Evolutionary conservation across 2,113 vertebrate genomes (phyloP), one percentile per base, ranked within the genome.

Genomic region (Leptobrachium leishanense): DNA sequence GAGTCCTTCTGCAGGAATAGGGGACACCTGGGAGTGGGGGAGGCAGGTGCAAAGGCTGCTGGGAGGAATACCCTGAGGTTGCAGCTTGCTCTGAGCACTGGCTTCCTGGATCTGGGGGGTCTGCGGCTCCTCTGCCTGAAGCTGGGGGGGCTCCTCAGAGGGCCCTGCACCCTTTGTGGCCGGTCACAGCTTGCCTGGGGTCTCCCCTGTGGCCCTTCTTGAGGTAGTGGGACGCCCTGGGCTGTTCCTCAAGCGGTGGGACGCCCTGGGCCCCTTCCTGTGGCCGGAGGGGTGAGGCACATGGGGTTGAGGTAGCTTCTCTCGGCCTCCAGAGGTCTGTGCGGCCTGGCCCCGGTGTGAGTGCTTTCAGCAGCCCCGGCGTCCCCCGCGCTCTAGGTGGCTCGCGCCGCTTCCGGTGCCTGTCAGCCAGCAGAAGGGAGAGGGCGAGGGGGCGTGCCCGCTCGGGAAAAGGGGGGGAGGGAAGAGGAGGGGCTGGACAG

Each of bases 331-430:
- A 40, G 20, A 4, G 46, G 46, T 50, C 46, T 50, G 46, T 50
- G 46, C 46, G 4, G 46, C 4, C 4, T 8, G 46, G 13, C 10
- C 55, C 55, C 55, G 55, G 1, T 12, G 6, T 59, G 8, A 10
- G 10, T 62, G 41, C 50, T 57, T 59, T 41, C 50, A 68, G 53
- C 53, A 63, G 41, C 71, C 72, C 12, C 62, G 43, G 57, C 72
- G 68, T 81, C 71, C 70, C 70, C 50, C 44, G 57, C 70, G 54
- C 6, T 69, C 13, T 13, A 2, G 15, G 12, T 9, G 5, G 6
- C 50, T 54, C 69, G 7, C 6, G n/a, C 31, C 50, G 46, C 46
- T 55, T 72, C 69, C 68, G 68, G 43, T 46, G 68, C 68, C 68
- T 50, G 68, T 44, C 11, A 40, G 13, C 42, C 12, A 41, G 66